A percentile compares a stretch with the other conserved stretches of the same genome.
phyloP scores from a whole-genome alignment of 2,113 vertebrate genomes.

The Daboia siamensis region DNA sequence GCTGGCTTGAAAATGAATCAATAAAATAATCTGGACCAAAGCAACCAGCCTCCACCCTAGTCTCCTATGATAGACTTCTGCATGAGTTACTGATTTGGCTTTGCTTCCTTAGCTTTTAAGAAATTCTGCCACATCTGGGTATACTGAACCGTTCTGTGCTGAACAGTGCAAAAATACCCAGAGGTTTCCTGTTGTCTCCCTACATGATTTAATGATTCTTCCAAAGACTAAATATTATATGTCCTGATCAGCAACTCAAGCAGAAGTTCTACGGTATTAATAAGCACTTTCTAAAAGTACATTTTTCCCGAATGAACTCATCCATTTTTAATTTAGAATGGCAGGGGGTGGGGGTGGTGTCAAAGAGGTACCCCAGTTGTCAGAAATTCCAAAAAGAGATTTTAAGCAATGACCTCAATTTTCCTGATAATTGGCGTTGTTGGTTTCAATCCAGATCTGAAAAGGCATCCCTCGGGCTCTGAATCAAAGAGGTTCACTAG shows the following conservation, averaged over 20 bases:
- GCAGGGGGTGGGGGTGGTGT: too few relatives aligned
- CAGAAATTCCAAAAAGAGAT: not conserved
- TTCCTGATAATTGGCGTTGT: not conserved
- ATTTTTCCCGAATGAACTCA: not conserved
- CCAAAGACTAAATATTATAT: not conserved
- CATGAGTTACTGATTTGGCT: not conserved
- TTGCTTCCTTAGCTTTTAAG: not conserved
- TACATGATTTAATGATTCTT: not conserved
- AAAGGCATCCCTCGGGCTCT: not conserved
- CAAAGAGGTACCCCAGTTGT: not conserved
- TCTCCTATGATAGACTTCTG: not conserved
- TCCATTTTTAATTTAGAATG: not conserved
- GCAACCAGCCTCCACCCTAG: not conserved
- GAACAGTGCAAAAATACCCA: not conserved
- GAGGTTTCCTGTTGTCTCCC: not conserved
- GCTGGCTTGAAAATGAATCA: not conserved
- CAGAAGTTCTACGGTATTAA: not conserved
- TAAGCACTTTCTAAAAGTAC: not conserved
- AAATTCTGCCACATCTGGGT: not conserved
- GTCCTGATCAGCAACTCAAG: not conserved
- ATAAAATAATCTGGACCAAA: not conserved
- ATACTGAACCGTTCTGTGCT: not conserved
- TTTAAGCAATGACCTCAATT: not conserved
- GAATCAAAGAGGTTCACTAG: not conserved
- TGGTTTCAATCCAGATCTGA: conserved; percentile 15